Evolutionary conservation across 2,888 invertebrate genomes (phyloP).

Genomic region (Ochlodes sylvanus): DNA sequence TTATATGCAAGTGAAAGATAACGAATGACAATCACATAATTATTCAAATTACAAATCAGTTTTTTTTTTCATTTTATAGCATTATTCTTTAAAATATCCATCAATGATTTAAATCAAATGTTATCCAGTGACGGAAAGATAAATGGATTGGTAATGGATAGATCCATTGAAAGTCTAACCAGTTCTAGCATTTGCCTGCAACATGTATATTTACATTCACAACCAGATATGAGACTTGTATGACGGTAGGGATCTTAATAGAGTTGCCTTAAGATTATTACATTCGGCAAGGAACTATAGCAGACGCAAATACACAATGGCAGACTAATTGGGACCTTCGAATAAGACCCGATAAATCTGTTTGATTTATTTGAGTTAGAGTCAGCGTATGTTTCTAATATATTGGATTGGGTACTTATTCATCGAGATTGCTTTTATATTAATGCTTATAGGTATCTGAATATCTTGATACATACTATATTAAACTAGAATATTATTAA

Average conservation of each 20-base stretch:
- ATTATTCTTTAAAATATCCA: too few relatives aligned
- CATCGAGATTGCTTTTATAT: slow-evolving; percentile 34
- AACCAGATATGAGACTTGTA: slow-evolving; percentile 34
- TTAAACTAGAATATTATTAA: too few relatives aligned
- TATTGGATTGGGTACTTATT: slow-evolving; percentile 28
- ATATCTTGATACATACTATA: too few relatives aligned
- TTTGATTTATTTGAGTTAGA: slow-evolving; percentile 42
- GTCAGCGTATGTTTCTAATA: slow-evolving; percentile 38
- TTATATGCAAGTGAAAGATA: too few relatives aligned
- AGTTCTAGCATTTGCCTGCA: neutral
- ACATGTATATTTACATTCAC: slow-evolving; percentile 13
- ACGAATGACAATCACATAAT: too few relatives aligned
- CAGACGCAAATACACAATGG: slow-evolving; percentile 53
- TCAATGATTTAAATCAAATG: too few relatives aligned
- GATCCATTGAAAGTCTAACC: neutral
- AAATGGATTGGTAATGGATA: too few relatives aligned
- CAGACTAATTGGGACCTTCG: slow-evolving; percentile 51
- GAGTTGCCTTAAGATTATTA: slow-evolving; percentile 58
- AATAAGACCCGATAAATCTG: slow-evolving; percentile 36
- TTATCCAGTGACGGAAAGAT: too few relatives aligned
- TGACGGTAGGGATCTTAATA: slow-evolving; percentile 55
- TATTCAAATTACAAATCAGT: too few relatives aligned
- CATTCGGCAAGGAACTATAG: slow-evolving; percentile 52
- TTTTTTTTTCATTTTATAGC: too few relatives aligned
- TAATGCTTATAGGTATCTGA: neutral